Conservation (phyloP, 1,140 invertebrate species). For the Penaeus chinensis region DNA sequence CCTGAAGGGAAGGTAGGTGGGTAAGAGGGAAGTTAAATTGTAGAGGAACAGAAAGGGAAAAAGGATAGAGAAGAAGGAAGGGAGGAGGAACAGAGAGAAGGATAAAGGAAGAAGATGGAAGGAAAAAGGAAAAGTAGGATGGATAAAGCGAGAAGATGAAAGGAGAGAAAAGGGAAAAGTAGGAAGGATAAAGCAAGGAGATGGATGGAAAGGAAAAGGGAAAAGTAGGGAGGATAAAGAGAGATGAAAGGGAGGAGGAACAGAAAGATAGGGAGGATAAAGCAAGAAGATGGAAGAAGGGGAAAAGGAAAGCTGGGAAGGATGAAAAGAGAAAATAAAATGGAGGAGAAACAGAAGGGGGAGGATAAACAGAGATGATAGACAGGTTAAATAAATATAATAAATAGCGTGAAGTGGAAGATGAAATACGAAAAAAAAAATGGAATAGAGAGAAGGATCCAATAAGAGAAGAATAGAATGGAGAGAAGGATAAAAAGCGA, state of each 20-base stretch:
- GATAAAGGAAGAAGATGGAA: no score
- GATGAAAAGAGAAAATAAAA: not conserved
- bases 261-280: not conserved
- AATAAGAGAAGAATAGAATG: not conserved
- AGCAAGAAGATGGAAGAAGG: not conserved
- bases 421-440: not conserved
- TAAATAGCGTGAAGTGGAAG: not conserved
- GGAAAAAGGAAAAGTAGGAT: not conserved
- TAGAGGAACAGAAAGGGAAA: not conserved
- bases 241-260: not conserved
- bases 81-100: not conserved
- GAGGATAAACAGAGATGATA: not conserved
- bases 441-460: not conserved
- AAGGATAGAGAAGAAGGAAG: not conserved
- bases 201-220: not conserved
- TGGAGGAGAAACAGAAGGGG: not conserved
- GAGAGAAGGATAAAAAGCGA: not conserved
- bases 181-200: not conserved
- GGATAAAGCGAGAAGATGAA: not conserved
- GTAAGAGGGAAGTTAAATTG: not conserved
- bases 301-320: not conserved
- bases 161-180: not conserved
- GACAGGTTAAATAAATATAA: not conserved
- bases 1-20: conserved; percentile 18
- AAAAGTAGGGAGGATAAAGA: not conserved